These are phyloP conservation scores for Spizella passerina DNA, from an alignment of 2,797 vertebrate species.

Conservation along the genomic window DNA sequence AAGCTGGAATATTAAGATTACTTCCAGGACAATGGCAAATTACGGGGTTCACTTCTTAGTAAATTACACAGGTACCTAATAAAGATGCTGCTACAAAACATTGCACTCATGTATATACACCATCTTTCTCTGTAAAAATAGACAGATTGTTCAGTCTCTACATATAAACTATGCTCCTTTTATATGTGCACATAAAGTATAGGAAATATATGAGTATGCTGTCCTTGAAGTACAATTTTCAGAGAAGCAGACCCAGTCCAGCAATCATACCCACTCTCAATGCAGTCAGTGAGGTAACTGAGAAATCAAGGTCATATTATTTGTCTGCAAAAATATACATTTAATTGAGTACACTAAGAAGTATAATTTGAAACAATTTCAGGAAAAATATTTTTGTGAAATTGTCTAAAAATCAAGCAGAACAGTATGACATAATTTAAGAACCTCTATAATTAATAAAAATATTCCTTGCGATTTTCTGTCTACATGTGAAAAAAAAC, in stretches of 20 bases:
- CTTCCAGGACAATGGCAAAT: background rate
- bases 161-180: background rate
- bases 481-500: background rate
- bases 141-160: background rate
- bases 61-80: background rate
- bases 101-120: accelerated
- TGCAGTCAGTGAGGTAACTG: background rate
- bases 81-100: background rate
- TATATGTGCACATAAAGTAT: background rate
- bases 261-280: background rate
- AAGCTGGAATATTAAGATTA: background rate
- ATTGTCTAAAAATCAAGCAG: background rate
- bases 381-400: background rate
- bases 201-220: background rate
- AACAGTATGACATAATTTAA: background rate
- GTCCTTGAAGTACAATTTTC: background rate
- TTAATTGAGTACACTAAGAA: background rate
- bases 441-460: background rate
- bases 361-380: background rate
- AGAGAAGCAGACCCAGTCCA: background rate
- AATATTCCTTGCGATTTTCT: background rate
- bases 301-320: background rate
- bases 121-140: background rate
- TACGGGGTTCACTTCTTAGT: background rate
- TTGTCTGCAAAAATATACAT: background rate